Evolutionary conservation across 2,113 vertebrate genomes (phyloP).

Genomic region (Amazona vittata): DNA sequence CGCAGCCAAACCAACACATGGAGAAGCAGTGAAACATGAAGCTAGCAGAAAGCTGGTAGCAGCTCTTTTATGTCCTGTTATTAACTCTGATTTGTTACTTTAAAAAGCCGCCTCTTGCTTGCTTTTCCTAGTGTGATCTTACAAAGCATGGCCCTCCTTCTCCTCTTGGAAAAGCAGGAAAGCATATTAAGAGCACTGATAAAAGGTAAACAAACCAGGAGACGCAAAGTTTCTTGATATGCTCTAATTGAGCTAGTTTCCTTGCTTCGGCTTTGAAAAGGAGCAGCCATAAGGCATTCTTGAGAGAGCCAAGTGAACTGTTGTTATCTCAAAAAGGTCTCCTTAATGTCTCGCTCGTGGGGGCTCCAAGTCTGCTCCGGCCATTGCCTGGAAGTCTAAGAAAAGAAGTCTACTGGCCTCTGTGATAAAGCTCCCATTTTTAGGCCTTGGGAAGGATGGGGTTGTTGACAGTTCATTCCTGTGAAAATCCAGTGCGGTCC

Average conservation of each 20-base stretch:
- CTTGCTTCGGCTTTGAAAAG: conserved; percentile 62
- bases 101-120: background rate
- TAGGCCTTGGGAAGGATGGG: conserved; percentile 80
- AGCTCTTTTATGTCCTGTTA: background rate
- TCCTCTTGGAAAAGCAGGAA: conserved; percentile 58
- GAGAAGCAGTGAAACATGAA: background rate
- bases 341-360: conserved; percentile 69
- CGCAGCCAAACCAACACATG: background rate
- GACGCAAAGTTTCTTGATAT: conserved; percentile 65
- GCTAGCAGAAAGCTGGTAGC: background rate
- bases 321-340: conserved; percentile 69
- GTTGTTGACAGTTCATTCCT: conserved; percentile 87
- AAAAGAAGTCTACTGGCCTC: conserved; percentile 72
- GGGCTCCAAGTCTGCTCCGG: conserved; percentile 68
- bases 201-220: conserved; percentile 71
- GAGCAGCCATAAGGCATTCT: conserved; percentile 62
- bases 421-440: conserved; percentile 72
- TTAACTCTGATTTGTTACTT: background rate
- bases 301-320: conserved; percentile 64
- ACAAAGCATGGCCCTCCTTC: background rate
- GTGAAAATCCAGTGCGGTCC: conserved; percentile 66
- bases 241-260: conserved; percentile 69
- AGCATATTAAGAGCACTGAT: conserved; percentile 23
- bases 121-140: background rate
- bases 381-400: conserved; percentile 69